Evolutionary conservation across 2,113 vertebrate genomes (phyloP).

Genomic region (Dunckerocampus dactyliophorus): DNA sequence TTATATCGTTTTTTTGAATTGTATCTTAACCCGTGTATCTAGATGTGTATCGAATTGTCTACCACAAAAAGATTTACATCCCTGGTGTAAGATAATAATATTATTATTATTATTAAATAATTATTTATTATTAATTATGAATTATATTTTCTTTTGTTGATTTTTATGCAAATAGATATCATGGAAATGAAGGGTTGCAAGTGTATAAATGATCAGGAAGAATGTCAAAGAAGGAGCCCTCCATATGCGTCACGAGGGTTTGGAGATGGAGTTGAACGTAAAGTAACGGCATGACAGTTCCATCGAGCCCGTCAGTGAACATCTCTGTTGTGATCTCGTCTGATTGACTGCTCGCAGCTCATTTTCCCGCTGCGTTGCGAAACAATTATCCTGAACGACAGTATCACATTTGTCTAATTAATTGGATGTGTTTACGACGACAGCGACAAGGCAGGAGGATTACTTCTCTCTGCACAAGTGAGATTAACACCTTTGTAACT

Average conservation of each 20-base stretch:
- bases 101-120: too few relatives aligned
- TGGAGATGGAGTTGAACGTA: constrained; percentile 2
- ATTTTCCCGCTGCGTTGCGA: constrained; percentile 70
- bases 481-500: constrained; percentile 40
- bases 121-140: too few relatives aligned
- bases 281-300: constrained; percentile 54
- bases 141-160: too few relatives aligned
- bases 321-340: constrained; percentile 39
- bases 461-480: constrained; percentile 27
- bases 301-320: constrained; percentile 48
- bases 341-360: constrained; percentile 41
- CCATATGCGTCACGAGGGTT: not conserved
- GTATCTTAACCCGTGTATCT: too few relatives aligned
- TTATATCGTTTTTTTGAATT: too few relatives aligned
- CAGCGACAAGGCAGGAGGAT: constrained; percentile 53
- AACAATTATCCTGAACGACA: constrained; percentile 78
- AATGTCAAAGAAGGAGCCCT: constrained; percentile 6
- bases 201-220: too few relatives aligned
- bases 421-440: constrained; percentile 66
- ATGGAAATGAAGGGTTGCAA: too few relatives aligned
- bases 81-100: too few relatives aligned
- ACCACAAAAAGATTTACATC: too few relatives aligned
- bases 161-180: too few relatives aligned
- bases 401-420: constrained; percentile 78
- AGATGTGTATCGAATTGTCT: too few relatives aligned